Evolutionary conservation across 2,797 vertebrate species (phyloP), one percentile per base, ranked within the genome.

Genomic region (Picus viridis): DNA sequence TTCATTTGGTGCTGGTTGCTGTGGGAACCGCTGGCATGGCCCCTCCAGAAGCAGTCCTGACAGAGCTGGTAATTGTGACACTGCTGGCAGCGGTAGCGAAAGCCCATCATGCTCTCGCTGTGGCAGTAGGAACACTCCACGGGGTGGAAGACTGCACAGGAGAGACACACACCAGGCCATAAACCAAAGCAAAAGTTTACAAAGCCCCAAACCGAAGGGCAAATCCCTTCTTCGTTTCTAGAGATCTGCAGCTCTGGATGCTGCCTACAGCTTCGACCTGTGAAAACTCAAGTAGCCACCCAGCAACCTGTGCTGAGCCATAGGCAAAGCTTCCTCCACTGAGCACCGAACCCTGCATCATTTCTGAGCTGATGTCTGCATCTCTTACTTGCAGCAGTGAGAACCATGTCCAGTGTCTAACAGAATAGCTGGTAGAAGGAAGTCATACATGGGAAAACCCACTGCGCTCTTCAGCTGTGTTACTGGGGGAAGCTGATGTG

Each of bases 1-100:
- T 99, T 99, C 99, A 99, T 99, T 98, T 99, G 99, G 98, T 99
- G 99, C 98, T 99, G 99, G 99, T 99, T 99, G 98, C 99, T 99
- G 98, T 99, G 99, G 98, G 98, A 99, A 98, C 99, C 99, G 22
- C 98, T 98, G 88, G 99, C 99, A 98, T 99, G 99, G 95, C 99
- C 99, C 98, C 99, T 99, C 99, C 99, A 99, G 98, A 99, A 99
- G 98, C 99, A 99, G 98, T 99, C 99, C 98, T 99, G 99, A 98
- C 99, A 99, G 98, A 99, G 99, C 98, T 99, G 99, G 98, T 99
- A 99, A 98, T 99, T 99, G 98, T 99, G 99, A 98, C 99, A 99
- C 98, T 99, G 99, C 97, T 99, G 99, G 98, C 99, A 99, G 97
- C 99, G 99, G 97, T 99, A 99, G 97, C 99, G 99, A 98, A 99